Evolutionary conservation across 2,113 vertebrate species (phyloP).

Genomic region (Cathartes aura): DNA sequence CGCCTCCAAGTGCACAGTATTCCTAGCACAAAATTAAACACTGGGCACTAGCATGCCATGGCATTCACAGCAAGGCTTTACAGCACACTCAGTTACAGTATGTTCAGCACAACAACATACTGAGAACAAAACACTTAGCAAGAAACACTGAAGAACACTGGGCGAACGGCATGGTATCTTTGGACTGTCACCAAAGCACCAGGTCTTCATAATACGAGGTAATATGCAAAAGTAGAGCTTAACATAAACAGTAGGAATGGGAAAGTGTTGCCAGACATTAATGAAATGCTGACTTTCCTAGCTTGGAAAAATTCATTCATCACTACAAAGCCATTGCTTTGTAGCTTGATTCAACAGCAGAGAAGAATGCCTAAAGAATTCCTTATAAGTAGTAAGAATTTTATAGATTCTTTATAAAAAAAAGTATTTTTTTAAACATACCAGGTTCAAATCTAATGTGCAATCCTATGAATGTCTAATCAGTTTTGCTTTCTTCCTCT

Average conservation of each 20-base stretch:
- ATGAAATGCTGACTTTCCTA: neutral
- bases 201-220: neutral
- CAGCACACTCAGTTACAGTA: neutral
- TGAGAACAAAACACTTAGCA: neutral
- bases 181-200: neutral
- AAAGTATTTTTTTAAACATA: neutral
- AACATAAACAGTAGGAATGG: neutral
- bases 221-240: neutral
- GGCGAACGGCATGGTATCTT: neutral
- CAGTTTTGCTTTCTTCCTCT: constrained; percentile 3
- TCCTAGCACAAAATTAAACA: neutral
- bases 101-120: neutral
- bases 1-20: accelerated
- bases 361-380: neutral
- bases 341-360: neutral
- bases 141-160: neutral
- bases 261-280: neutral
- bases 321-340: neutral
- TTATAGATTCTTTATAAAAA: neutral
- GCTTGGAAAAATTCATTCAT: neutral
- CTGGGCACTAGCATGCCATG: neutral
- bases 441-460: neutral
- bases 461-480: neutral
- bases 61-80: neutral
- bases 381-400: neutral